Conservation (phyloP, 2,888 invertebrate species). For the Meghimatium bilineatum region DNA sequence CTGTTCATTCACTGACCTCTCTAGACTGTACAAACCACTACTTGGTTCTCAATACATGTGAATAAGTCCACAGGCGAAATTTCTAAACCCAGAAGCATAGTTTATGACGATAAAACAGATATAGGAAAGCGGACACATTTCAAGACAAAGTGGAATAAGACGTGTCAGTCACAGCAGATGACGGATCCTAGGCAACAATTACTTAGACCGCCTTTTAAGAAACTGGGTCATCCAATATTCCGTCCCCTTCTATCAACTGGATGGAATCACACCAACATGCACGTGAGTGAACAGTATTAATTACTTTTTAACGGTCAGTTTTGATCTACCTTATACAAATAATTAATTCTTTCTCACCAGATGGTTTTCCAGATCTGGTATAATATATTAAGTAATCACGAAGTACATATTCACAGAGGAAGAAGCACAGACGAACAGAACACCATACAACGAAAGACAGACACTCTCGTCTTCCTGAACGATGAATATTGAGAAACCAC, state of each 20-base stretch:
- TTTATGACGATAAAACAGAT: conserved; percentile 50
- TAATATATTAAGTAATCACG: no score
- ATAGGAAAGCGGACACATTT: conserved; percentile 35
- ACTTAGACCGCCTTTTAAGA: conserved; percentile 63
- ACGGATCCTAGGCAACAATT: conserved; percentile 62
- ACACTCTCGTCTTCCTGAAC: no score
- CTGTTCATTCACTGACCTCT: conserved; percentile 52
- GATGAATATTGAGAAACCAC: no score
- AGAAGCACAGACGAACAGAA: no score
- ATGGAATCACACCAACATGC: conserved; percentile 52
- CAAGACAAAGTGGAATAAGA: conserved; percentile 46
- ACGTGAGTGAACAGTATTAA: conserved; percentile 58
- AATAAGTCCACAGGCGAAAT: conserved; percentile 28
- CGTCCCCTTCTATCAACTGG: conserved; percentile 60
- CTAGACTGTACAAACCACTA: conserved; percentile 50
- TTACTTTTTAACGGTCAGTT: neutral
- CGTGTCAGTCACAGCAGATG: conserved; percentile 49
- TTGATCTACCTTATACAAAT: neutral
- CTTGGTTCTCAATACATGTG: conserved; percentile 51
- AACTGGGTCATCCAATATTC: conserved; percentile 63
- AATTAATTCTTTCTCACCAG: no score
- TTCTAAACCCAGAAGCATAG: conserved; percentile 30
- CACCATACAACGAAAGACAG: no score
- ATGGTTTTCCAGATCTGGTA: no score
- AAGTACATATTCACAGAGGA: no score